phyloP scores from a whole-genome alignment of 2,888 invertebrate genomes.

The Auanema freiburgensis region DNA sequence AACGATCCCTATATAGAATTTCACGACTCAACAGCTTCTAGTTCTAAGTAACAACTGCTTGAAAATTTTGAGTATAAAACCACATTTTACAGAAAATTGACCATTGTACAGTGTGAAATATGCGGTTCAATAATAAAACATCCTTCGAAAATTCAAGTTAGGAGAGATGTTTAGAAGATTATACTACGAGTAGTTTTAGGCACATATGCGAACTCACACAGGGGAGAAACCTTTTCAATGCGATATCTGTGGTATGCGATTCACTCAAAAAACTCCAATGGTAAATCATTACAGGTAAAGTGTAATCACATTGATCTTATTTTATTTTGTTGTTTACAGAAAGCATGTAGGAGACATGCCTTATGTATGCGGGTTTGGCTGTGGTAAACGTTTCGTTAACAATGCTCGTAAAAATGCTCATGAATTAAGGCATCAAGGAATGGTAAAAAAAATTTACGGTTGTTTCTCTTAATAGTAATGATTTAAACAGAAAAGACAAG shows the following conservation, averaged over 20 bases:
- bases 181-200: slow-evolving; percentile 24
- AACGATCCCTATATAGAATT: no score
- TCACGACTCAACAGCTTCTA: no score
- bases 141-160: slow-evolving; percentile 48
- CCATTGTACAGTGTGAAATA: slow-evolving; percentile 38
- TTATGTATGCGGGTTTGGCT: slow-evolving; percentile 40
- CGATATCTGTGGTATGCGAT: slow-evolving; percentile 42
- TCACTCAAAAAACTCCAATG: slow-evolving; percentile 49
- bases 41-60: no score
- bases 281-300: slow-evolving; percentile 29
- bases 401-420: slow-evolving; percentile 48
- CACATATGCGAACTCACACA: slow-evolving; percentile 56
- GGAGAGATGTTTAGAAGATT: not conserved
- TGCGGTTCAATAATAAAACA: slow-evolving; percentile 46
- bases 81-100: slow-evolving; percentile 10
- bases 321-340: slow-evolving; percentile 1
- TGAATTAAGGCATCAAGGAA: slow-evolving; percentile 42
- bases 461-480: not conserved
- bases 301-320: not conserved
- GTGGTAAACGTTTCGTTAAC: slow-evolving; percentile 46
- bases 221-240: slow-evolving; percentile 53
- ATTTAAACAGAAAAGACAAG: slow-evolving; percentile 30
- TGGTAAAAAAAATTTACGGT: slow-evolving; percentile 21
- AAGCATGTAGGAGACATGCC: slow-evolving; percentile 46
- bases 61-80: no score